Base-by-base conservation (phyloP, 2,888 invertebrate genomes). In the Parelbella ahira region DNA sequence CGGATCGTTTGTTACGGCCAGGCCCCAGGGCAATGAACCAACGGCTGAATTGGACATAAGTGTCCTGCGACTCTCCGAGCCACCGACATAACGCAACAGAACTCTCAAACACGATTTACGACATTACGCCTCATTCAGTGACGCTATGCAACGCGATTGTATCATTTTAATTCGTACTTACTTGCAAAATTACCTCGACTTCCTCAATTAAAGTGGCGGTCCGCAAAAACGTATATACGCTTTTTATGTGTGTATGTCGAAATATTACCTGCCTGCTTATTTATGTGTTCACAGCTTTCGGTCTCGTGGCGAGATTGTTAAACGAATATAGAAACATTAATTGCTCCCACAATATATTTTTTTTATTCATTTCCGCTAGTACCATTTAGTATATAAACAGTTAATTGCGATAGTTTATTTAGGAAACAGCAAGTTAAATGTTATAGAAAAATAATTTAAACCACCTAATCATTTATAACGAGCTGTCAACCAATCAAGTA, bases 41-140 rank as follows among this genome's bases (percentile, higher is more conserved):
- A 51, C 61, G 64, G 60, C 69, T 74, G 78, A 82, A 83, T 84
- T 82, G 82, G 78, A 75, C 73, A 67, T 69, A 78, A 79, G 75
- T 78, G 78, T 82, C 78, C 78, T 76, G 79, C 73, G 68, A 68
- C 32, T 30, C 20, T 39, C 67, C 64, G 50, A 54, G 52, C 56
- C 59, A 60, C 67, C 62, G 63, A 66, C 68, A 68, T 61, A 67
- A 72, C 68, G 67, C 69, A 68, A 69, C 66, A 18, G 34, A 36
- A 42, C 41, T 41, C 41, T 61, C 68, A 61, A 58, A 60, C 61
- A 58, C 70, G 68, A 76, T 75, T 78, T 74, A 75, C 73, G 68
- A 70, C 68, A 68, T 60, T 55, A 56, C 59, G 51, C 48, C 49
- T 56, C 41, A 33, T 21, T 38, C 41, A 13, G 41, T 55, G 59